Conservation (phyloP, 2,888 invertebrate genomes). For the Endotricha flammealis region DNA sequence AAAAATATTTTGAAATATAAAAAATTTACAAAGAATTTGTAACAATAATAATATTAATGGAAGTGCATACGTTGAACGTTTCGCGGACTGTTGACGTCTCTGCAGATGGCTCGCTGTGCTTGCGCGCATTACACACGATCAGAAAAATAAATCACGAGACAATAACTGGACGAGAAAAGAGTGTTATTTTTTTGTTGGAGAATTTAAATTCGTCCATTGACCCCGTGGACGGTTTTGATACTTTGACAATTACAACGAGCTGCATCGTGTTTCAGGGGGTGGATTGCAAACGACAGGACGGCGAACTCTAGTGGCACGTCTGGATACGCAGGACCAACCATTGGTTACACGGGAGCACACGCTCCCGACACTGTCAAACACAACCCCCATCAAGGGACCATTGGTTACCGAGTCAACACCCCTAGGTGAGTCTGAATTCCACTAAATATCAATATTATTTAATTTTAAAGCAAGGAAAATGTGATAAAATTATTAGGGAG, state of each 20-base stretch:
- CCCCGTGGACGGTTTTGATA: conserved; percentile 7
- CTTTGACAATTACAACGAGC: conserved; percentile 37
- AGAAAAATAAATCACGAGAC: conserved; percentile 25
- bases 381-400: conserved; percentile 71
- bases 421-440: conserved; percentile 84
- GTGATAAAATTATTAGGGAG: too few relatives aligned
- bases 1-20: background rate
- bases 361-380: conserved; percentile 72
- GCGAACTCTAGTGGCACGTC: conserved; percentile 81
- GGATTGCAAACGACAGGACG: conserved; percentile 86
- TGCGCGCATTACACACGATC: conserved; percentile 53
- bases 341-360: conserved; percentile 64
- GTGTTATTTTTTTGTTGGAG: conserved; percentile 22
- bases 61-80: conserved; percentile 42
- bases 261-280: conserved; percentile 77
- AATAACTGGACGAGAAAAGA: conserved; percentile 1
- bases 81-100: conserved; percentile 54
- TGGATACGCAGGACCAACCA: conserved; percentile 73
- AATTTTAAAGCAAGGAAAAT: too few relatives aligned
- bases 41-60: conserved; percentile 9
- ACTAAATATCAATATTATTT: too few relatives aligned
- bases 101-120: conserved; percentile 17
- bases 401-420: conserved; percentile 80
- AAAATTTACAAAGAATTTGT: conserved; percentile 8
- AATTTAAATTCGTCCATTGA: conserved; percentile 18